Evolutionary conservation across 1,140 invertebrate genomes (phyloP), one percentile per base, ranked within the genome.

Genomic region (Heliconius himera): DNA sequence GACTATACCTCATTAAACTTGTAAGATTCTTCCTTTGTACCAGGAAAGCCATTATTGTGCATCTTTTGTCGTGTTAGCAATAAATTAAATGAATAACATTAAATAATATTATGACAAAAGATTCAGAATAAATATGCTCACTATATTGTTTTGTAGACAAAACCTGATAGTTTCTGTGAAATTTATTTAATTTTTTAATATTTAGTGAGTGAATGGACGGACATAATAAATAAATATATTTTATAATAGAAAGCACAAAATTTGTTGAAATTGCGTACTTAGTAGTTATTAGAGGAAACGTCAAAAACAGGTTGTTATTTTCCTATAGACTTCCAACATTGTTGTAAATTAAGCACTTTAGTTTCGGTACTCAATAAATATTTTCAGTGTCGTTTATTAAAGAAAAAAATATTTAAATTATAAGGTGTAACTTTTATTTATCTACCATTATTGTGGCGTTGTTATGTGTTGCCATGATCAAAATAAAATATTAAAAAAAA

Each of bases 1-100:
- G 83, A 88, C 82, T 91, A 85, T 93, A 92, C 92, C 91, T 93
- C 90, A 93, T 89, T 91, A 92, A 89, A 90, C 88, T 88, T 87
- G 84, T 90, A 89, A 90, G 88, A 90, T 82, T 89, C 82, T 86
- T 86, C 82, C 82, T 22, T 79, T 79, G 73, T 79, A 66, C 60
- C n/a, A 66, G 11, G 20, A 29, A 29, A 66, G 11, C 36, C 20
- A 72, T 72, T 38, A 72, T 72, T 72, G 29, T 72, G 70, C 29
- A 36, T 49, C 74, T 73, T 76, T 76, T 70, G 74, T 76, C 74
- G 33, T 38, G 8, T 72, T 36, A 41, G 70, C 70, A 72, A 72
- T 72, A 72, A 72, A 20, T 72, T 41, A 72, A 22, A 72, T 72
- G 60, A 29, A 72, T 72, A 20, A 72, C 70, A 20, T 38, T 72